These are phyloP conservation scores for Hirtodrosophila cameraria DNA, from an alignment of 2,888 invertebrate species.

Conservation along the genomic window DNA sequence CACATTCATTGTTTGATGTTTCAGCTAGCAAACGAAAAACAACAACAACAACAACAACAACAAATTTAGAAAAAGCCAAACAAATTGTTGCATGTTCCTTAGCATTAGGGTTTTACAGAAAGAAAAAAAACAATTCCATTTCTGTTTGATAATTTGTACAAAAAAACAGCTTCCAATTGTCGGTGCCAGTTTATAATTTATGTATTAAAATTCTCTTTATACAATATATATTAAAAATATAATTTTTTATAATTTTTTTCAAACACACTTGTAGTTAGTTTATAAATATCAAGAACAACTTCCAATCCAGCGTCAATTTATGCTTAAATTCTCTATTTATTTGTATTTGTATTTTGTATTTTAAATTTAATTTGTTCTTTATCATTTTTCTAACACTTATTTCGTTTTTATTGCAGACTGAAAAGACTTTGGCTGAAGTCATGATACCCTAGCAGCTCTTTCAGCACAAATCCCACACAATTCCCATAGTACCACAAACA, in stretches of 20 bases:
- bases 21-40: conserved; percentile 42
- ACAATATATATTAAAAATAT: too few species aligned
- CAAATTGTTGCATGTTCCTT: conserved; percentile 58
- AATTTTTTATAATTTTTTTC: too few species aligned
- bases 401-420: conserved; percentile 86
- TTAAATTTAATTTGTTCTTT: conserved; percentile 15
- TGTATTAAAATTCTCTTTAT: too few species aligned
- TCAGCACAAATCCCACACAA: conserved; percentile 35
- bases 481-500: conserved; percentile 6
- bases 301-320: too few species aligned
- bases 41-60: conserved; percentile 3
- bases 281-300: too few species aligned
- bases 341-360: conserved; percentile 1
- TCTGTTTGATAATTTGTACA: too few species aligned
- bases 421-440: conserved; percentile 90
- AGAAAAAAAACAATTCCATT: neutral
- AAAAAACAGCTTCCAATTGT: too few species aligned
- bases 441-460: conserved; percentile 84
- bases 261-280: too few species aligned
- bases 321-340: too few species aligned
- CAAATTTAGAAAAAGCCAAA: conserved; percentile 6
- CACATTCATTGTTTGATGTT: conserved; percentile 54
- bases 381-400: conserved; percentile 21
- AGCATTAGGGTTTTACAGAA: conserved; percentile 6
- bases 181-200: too few species aligned